phyloP scores from a whole-genome alignment of 2,797 vertebrate species.

The Periparus ater region DNA sequence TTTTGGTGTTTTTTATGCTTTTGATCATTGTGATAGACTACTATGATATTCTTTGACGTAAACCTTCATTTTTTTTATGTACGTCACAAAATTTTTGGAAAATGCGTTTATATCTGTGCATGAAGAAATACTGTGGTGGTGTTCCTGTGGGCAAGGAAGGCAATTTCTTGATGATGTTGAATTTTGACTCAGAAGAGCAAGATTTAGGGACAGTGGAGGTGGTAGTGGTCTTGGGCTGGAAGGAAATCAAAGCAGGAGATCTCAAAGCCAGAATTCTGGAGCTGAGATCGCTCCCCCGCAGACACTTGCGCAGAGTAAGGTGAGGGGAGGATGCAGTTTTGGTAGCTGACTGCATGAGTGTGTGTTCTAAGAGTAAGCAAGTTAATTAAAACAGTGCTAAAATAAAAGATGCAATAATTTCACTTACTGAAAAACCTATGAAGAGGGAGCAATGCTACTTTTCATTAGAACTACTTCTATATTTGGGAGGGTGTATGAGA shows the following conservation, averaged over 20 bases:
- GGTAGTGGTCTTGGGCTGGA: background rate
- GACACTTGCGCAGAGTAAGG: background rate
- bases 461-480: background rate
- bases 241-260: background rate
- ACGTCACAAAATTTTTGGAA: background rate
- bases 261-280: background rate
- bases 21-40: background rate
- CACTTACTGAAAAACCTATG: background rate
- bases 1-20: background rate
- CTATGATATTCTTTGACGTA: background rate
- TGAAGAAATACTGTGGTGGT: background rate
- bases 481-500: background rate
- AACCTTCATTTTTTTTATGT: background rate
- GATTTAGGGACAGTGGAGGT: background rate
- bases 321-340: background rate
- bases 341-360: background rate
- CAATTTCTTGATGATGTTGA: background rate
- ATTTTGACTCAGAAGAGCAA: background rate
- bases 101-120: fast-evolving
- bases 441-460: background rate
- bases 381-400: background rate
- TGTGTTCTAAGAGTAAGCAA: background rate
- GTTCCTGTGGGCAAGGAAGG: background rate
- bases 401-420: background rate
- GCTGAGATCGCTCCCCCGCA: background rate